Base-by-base conservation (phyloP, 2,113 vertebrate species). In the Atlantisia rogersi region DNA sequence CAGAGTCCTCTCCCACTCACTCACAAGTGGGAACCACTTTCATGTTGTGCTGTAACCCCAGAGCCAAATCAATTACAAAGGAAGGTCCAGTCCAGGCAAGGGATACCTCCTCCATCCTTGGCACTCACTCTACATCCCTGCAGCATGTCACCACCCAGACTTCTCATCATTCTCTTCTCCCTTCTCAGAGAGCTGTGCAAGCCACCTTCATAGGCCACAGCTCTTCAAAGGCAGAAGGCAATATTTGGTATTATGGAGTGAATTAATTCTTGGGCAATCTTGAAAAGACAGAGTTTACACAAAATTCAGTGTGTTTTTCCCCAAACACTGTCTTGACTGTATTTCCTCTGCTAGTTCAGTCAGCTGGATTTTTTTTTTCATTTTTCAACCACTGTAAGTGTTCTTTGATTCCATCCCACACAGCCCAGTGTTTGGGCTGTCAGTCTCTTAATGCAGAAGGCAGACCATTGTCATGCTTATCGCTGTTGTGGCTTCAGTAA, bases 1-100 rank as follows among this genome's bases (percentile, higher is more conserved):
- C 22, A 22, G 22, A 81, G 35, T 37, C 52, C 39, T 60, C 26
- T 81, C 26, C 59, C 0, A 0, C 28, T 70, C 50, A 59, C 9
- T 84, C 19, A 1, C 26, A 25, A 24, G 5, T 68, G 37, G 13
- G 37, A 93, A 19, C 13, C 50, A 31, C 50, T 17, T 44, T 21
- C 16, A 4, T 52, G 32, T 55, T 42, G 15, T 31, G 29, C 55
- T 95, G n/a, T 53, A 94, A 48, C 50, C 42, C 55, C 80, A 31
- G 81, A 84, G 56, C 58, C 76, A 91, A 96, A 95, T 58, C 18
- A 63, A 56, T 90, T 92, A 81, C 59, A 80, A 71, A 88, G 67
- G 28, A 50, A 93, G 28, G 25, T 86, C 7, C 32, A 88, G 24
- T 28, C 20, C 48, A 46, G 28, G 9, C 20, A 58, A 81, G 20